A percentile compares a stretch with the other conserved stretches of the same genome.
These are phyloP conservation scores for Pteropus alecto DNA, from an alignment of 2,113 vertebrate species.

Conservation along the genomic window DNA sequence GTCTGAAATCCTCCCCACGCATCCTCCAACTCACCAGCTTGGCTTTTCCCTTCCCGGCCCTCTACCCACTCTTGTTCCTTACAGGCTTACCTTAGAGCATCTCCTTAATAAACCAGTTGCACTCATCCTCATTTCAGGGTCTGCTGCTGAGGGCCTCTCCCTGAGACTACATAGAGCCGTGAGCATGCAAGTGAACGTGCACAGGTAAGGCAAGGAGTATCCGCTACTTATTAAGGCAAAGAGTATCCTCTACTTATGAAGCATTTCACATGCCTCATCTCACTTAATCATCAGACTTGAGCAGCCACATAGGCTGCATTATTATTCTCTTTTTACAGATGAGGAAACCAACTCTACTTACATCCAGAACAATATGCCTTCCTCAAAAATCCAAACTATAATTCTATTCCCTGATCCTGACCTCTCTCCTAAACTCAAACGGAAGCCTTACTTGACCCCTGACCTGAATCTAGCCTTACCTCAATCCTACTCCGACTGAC, in stretches of 20 bases:
- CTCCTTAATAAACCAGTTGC: not conserved
- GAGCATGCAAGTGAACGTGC: fast-evolving
- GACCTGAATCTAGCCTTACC: not conserved
- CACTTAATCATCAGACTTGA: not conserved
- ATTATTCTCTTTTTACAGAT: not conserved
- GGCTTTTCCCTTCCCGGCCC: not conserved
- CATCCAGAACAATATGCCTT: not conserved
- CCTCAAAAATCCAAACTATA: not conserved
- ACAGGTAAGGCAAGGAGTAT: not conserved
- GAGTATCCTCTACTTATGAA: not conserved
- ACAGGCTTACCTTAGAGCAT: not conserved
- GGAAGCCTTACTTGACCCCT: not conserved
- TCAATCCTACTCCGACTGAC: not conserved
- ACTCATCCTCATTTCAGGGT: not conserved
- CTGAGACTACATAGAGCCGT: not conserved
- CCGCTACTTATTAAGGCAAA: not conserved
- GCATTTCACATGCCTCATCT: not conserved
- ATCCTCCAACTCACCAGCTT: not conserved
- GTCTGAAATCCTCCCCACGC: not conserved
- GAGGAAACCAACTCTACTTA: not conserved
- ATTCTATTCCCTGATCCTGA: not conserved
- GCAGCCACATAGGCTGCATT: not conserved
- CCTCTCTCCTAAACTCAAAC: not conserved
- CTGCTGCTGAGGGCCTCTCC: not conserved
- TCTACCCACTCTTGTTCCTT: too few species aligned